phyloP scores from a whole-genome alignment of 1,140 invertebrate species.

The Agrilus planipennis region DNA sequence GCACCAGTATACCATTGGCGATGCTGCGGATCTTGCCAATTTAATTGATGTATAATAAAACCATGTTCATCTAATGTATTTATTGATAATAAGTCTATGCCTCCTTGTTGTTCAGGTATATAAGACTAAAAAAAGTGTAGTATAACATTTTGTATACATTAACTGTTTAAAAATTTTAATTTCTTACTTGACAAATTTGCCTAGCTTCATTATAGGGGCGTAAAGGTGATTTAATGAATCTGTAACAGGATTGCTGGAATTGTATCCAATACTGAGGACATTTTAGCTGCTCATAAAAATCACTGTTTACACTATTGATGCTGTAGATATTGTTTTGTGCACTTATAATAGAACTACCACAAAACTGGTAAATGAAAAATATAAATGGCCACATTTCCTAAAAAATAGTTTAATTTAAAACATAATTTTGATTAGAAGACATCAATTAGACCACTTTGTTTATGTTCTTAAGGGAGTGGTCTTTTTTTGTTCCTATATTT shows the following conservation, averaged over 20 bases:
- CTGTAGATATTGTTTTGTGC: too few species aligned
- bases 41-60: slow-evolving; percentile 67
- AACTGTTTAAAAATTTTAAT: not conserved
- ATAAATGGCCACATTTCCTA: too few species aligned
- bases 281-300: slow-evolving; percentile 2
- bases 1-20: slow-evolving; percentile 77
- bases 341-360: too few species aligned
- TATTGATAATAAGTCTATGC: slow-evolving; percentile 67
- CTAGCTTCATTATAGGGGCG: slow-evolving; percentile 65
- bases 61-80: slow-evolving; percentile 76
- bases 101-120: slow-evolving; percentile 45
- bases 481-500: too few species aligned
- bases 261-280: slow-evolving; percentile 77
- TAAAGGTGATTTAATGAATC: slow-evolving; percentile 76
- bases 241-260: slow-evolving; percentile 68
- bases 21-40: slow-evolving; percentile 71
- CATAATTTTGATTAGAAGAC: too few species aligned
- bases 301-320: not conserved
- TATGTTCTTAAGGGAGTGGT: too few species aligned
- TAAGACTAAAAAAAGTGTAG: slow-evolving; percentile 25
- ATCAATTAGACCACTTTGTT: too few species aligned
- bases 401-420: too few species aligned
- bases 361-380: too few species aligned
- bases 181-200: slow-evolving; percentile 56
- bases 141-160: slow-evolving; percentile 4